Evolutionary conservation across 92 coral and sea anemone genomes (phyloP).

Genomic region (Porites divaricata): DNA sequence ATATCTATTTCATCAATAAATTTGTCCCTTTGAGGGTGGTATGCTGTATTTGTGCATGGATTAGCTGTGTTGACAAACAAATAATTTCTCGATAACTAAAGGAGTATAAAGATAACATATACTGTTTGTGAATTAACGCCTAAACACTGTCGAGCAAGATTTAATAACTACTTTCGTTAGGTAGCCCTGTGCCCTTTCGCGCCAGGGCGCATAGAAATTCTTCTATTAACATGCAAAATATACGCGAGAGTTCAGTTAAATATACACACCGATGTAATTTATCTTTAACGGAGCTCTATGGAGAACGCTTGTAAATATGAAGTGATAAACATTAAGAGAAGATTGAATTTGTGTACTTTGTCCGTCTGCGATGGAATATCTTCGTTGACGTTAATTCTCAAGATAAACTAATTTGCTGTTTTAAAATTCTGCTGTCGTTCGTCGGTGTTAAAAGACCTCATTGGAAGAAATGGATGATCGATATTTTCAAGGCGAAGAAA

Average conservation of each 20-base stretch:
- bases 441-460: background rate
- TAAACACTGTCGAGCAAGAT: background rate
- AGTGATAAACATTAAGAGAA: background rate
- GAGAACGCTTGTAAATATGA: slow-evolving; percentile 8
- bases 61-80: slow-evolving; percentile 15
- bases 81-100: background rate
- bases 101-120: background rate
- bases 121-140: background rate
- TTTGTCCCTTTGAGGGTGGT: background rate
- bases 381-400: background rate
- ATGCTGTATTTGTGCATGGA: background rate
- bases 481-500: slow-evolving; percentile 30
- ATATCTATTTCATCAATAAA: slow-evolving; percentile 5
- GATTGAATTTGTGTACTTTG: background rate
- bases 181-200: background rate
- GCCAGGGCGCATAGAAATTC: background rate
- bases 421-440: background rate
- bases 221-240: slow-evolving; percentile 31
- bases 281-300: background rate
- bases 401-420: background rate
- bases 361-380: slow-evolving; percentile 2
- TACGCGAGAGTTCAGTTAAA: background rate
- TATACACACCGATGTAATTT: background rate
- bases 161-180: background rate
- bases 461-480: slow-evolving; percentile 20